phyloP scores from a whole-genome alignment of 2,797 vertebrate species.

The Phrynocephalus vlangalii region DNA sequence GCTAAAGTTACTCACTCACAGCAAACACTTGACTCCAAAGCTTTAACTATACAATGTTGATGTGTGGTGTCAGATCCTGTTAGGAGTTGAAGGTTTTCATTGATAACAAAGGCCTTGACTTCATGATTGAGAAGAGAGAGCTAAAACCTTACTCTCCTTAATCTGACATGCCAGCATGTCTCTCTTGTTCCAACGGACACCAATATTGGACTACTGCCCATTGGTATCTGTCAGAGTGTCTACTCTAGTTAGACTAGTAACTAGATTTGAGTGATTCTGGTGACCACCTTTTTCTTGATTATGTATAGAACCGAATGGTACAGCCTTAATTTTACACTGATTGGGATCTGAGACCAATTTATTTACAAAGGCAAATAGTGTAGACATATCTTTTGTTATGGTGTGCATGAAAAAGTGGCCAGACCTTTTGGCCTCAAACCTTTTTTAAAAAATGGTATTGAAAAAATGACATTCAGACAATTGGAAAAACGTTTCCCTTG shows the following conservation, averaged over 20 bases:
- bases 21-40: conserved; percentile 49
- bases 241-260: too few species aligned
- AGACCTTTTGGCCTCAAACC: conserved; percentile 35
- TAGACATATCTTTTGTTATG: conserved; percentile 43
- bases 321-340: conserved; percentile 15
- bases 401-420: conserved; percentile 14
- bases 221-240: neutral
- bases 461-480: conserved; percentile 49
- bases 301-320: neutral
- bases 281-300: conserved; percentile 21
- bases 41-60: conserved; percentile 56
- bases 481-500: conserved; percentile 43
- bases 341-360: neutral
- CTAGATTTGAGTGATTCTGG: neutral
- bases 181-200: neutral
- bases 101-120: conserved; percentile 37
- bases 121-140: neutral
- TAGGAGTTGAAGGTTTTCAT: conserved; percentile 54
- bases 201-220: neutral
- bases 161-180: neutral
- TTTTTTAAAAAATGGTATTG: conserved; percentile 41
- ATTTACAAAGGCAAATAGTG: conserved; percentile 9
- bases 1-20: conserved; percentile 25
- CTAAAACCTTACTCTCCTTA: neutral
- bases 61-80: conserved; percentile 53